Conservation (phyloP, 2,113 vertebrate genomes). For the Sander vitreus region DNA sequence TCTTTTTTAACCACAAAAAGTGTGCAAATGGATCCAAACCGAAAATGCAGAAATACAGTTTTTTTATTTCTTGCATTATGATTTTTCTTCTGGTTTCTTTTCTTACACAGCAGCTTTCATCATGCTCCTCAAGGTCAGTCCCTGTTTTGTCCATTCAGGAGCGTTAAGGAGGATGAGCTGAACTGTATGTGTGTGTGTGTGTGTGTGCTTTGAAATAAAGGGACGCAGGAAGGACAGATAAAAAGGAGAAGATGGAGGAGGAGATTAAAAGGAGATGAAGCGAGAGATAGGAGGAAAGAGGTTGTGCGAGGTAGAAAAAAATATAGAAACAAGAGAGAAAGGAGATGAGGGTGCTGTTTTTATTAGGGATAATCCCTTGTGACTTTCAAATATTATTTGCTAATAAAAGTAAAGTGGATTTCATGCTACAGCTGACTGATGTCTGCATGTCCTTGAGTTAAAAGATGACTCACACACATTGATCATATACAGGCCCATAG, state of each 20-base stretch:
- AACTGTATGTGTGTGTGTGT: not conserved
- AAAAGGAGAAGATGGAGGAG: not conserved
- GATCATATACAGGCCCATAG: constrained; percentile 67
- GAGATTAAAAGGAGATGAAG: constrained; percentile 30
- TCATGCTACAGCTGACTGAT: not conserved
- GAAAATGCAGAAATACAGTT: not conserved
- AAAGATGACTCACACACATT: constrained; percentile 64
- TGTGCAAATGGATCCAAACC: not conserved
- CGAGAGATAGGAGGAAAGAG: not conserved
- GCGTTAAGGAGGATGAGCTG: not conserved
- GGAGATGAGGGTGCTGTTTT: not conserved
- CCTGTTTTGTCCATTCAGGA: not conserved
- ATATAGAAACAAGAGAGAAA: not conserved
- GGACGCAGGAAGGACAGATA: not conserved
- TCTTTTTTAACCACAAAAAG: not conserved
- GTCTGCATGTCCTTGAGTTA: constrained; percentile 32
- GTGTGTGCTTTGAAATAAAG: not conserved
- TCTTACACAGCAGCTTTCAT: not conserved
- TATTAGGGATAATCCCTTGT: not conserved
- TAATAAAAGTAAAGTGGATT: constrained; percentile 48
- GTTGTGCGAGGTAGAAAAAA: not conserved
- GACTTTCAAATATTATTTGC: constrained; percentile 31
- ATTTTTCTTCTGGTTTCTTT: not conserved
- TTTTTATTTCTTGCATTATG: not conserved
- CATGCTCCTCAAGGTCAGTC: constrained; percentile 8